A percentile compares a stretch with the other conserved stretches of the same genome.
Evolutionary conservation across 2,113 vertebrate species (phyloP).

Genomic region (Anguilla japonica): DNA sequence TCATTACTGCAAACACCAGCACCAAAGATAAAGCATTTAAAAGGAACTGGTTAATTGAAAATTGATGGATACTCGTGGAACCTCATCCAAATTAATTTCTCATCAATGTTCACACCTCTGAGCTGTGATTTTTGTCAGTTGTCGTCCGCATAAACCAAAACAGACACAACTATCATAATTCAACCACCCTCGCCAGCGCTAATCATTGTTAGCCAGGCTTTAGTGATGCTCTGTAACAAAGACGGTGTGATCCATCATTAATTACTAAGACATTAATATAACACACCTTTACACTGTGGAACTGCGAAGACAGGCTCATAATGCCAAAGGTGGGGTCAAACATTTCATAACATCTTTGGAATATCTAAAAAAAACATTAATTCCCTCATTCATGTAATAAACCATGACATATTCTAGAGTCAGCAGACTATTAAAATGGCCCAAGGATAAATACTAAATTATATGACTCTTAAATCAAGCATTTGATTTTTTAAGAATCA

Average conservation of each 20-base stretch:
- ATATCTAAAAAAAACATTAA: slow-evolving; percentile 20
- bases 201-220: background rate
- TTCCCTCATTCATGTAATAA: slow-evolving; percentile 1
- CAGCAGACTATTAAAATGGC: background rate
- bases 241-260: background rate
- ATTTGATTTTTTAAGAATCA: background rate
- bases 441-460: background rate
- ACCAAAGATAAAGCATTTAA: background rate
- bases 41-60: background rate
- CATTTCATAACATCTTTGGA: slow-evolving; percentile 16
- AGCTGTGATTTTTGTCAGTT: background rate
- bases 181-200: background rate
- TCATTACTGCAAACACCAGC: background rate
- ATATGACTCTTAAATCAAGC: background rate
- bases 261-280: background rate
- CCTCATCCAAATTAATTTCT: background rate
- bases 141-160: background rate
- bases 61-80: background rate
- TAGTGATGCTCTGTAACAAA: background rate
- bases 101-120: background rate
- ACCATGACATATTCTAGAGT: background rate
- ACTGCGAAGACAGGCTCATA: slow-evolving; percentile 7
- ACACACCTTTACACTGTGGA: background rate
- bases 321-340: slow-evolving; percentile 28
- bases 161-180: background rate